Conservation (phyloP, 53 echinoderm and acorn worm species). For the Antedon mediterranea region DNA sequence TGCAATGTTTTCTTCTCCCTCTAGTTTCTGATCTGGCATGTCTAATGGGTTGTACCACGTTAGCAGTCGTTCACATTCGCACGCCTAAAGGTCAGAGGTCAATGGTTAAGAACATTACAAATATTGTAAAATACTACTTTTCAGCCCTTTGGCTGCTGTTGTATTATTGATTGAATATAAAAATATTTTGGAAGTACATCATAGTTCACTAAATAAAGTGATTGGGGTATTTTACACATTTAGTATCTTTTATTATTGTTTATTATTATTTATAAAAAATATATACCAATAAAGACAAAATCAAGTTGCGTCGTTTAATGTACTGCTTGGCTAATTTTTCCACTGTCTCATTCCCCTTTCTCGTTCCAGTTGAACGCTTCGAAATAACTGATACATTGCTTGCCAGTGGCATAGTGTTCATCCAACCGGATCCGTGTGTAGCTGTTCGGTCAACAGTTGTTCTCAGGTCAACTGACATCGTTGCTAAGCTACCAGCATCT, state of each 20-base stretch:
- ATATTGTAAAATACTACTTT: too few species aligned
- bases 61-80: conserved; percentile 80
- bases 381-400: conserved; percentile 71
- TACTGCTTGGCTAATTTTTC: conserved; percentile 67
- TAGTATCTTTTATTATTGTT: too few species aligned
- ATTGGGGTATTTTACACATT: too few species aligned
- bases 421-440: conserved; percentile 47
- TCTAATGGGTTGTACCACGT: conserved; percentile 82
- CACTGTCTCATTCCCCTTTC: conserved; percentile 65
- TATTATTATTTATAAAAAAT: not conserved
- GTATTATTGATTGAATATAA: too few species aligned
- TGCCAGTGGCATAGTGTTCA: conserved; percentile 71
- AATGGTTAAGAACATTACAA: too few species aligned
- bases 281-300: conserved; percentile 65
- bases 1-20: conserved; percentile 33
- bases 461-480: conserved; percentile 43
- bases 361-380: conserved; percentile 68
- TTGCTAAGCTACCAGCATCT: conserved; percentile 21
- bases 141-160: too few species aligned
- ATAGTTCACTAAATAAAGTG: too few species aligned
- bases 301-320: conserved; percentile 70
- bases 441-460: conserved; percentile 28
- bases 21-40: conserved; percentile 48
- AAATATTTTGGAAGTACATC: too few species aligned
- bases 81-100: conserved; percentile 26